Percentiles rank a stretch among this genome's conserved stretches.
Evolutionary conservation across 2,113 vertebrate species (phyloP).

Genomic region (Neogobius melanostomus): DNA sequence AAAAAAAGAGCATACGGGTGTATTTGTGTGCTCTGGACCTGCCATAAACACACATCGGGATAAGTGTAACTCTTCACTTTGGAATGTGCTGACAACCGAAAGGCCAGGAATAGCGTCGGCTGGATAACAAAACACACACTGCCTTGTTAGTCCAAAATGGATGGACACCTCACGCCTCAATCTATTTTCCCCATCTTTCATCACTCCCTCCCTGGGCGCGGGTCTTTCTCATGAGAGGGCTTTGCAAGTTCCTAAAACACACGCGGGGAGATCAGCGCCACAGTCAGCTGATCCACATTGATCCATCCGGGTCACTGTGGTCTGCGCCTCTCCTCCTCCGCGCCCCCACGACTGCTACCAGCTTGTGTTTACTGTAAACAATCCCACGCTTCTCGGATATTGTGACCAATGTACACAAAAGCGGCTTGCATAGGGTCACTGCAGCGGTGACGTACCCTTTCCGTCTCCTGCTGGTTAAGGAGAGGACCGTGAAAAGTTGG

Average conservation of each 20-base stretch:
- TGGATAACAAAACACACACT: conserved; percentile 62
- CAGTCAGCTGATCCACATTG: conserved; percentile 26
- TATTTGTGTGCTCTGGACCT: conserved; percentile 30
- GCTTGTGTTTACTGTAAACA: conserved; percentile 61
- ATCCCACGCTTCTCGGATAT: conserved; percentile 53
- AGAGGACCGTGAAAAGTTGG: conserved; percentile 21
- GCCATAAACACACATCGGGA: conserved; percentile 43
- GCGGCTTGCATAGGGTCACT: neutral
- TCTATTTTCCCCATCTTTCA: conserved; percentile 59
- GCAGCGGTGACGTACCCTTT: neutral
- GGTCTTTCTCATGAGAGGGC: conserved; percentile 17
- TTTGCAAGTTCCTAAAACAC: conserved; percentile 49
- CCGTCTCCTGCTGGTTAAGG: neutral
- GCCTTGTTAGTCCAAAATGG: conserved; percentile 44
- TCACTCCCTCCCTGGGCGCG: conserved; percentile 34
- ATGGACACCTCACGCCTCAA: conserved; percentile 47
- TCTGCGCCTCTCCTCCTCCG: neutral
- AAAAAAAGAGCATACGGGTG: neutral
- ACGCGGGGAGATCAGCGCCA: conserved; percentile 17
- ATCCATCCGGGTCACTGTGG: conserved; percentile 26
- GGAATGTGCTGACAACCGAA: conserved; percentile 71
- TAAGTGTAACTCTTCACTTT: conserved; percentile 64
- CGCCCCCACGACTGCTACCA: neutral
- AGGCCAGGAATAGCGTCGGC: conserved; percentile 65
- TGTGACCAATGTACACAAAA: conserved; percentile 37